Evolutionary conservation across 2,113 vertebrate genomes (phyloP), one percentile per base, ranked within the genome.

Genomic region (Stigmatopora nigra): DNA sequence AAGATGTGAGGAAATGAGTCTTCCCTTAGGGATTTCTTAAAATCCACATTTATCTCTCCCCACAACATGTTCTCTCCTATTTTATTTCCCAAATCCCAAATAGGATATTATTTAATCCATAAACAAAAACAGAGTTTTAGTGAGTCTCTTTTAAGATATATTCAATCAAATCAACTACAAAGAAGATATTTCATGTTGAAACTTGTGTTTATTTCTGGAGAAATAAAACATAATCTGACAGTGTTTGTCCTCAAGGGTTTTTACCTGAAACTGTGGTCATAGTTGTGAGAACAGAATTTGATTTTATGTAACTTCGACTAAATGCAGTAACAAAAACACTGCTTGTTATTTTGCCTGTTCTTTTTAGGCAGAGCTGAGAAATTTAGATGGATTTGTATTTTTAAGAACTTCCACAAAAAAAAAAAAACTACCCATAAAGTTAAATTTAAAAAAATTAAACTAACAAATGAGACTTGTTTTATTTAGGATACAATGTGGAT

Each of bases 1-100:
- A 64, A 56, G 68, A 76, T 73, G 60, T 71, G 76, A 85, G 84
- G 85, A 88, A 87, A 83, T 73, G 67, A n/a, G 64, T 77, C 64
- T 64, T 61, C 76, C 82, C 80, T 65, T 58, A 65, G 79, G 73
- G 82, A 82, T 46, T 61, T 38, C 31, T 9, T 64, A 5, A 20
- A 61, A 45, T 13, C 41, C 11, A 63, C 51, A 60, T 67, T 66
- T 75, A 57, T 41, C 7, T 69, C n/a, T 69, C n/a, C 41, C 10
- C 17, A 14, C 14, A 19, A 11, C 14, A 14, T 31, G 20, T 62
- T 38, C 44, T 36, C 61, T 36, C 38, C 48, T 46, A 45, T 49
- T 64, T 63, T 2, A 49, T 49, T 61, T 3, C 38, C 6, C 38
- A 41, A 41, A 41, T 8, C 38, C 38, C 38, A 41, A 41, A 41